Conservation (phyloP, 2,113 vertebrate genomes). For the Sprattus sprattus region DNA sequence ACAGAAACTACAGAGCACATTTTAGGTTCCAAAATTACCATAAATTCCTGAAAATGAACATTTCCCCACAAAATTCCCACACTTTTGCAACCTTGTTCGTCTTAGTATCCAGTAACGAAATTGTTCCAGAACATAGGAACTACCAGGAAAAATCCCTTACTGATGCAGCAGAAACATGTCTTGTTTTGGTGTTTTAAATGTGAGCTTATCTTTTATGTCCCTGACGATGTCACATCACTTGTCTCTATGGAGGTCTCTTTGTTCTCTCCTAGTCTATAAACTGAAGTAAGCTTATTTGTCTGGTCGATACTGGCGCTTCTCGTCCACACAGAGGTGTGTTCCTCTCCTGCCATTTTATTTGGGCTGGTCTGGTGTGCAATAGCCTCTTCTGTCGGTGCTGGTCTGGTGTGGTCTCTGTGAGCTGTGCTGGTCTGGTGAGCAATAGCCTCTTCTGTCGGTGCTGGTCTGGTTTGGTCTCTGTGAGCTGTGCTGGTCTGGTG, state of each 20-base stretch:
- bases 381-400: too few species aligned
- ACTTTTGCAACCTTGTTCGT: not conserved
- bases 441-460: too few species aligned
- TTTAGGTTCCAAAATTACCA: not conserved
- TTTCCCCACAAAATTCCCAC: not conserved
- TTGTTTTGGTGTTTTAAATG: not conserved
- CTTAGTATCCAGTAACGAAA: not conserved
- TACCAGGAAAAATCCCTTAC: not conserved
- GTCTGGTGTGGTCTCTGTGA: too few species aligned
- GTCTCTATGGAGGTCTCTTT: conserved; percentile 34
- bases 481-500: conserved; percentile 14
- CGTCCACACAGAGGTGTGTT: conserved; percentile 28
- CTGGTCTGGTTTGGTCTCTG: too few species aligned
- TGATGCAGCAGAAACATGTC: not conserved
- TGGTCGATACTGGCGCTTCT: conserved; percentile 27
- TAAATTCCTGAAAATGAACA: not conserved
- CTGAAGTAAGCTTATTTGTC: conserved; percentile 14
- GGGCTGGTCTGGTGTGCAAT: not conserved
- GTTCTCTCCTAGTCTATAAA: not conserved
- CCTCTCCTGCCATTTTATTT: conserved; percentile 37
- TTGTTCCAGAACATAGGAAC: not conserved
- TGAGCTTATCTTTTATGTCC: not conserved
- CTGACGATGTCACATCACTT: not conserved
- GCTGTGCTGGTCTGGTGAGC: too few species aligned
- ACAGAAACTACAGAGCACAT: not conserved